Base-by-base conservation (phyloP, 2,888 invertebrate species). In the Cryptocephalus primarius region DNA sequence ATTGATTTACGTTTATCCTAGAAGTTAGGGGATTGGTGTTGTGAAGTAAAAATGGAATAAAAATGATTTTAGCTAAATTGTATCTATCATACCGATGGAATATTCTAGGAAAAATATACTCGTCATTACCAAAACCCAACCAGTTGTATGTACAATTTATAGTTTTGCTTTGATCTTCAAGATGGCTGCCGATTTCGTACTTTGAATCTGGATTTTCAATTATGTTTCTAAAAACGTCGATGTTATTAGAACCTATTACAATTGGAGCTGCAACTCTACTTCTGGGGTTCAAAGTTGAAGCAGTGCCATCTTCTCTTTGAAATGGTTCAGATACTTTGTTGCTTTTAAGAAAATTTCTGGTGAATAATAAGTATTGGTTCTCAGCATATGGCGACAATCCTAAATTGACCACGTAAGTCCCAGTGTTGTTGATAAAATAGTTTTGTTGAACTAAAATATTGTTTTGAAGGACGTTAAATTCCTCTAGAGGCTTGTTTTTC, bases 141-240 rank as follows among this genome's bases (percentile, higher is more conserved):
- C 93, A 97, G 65, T 99, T 99, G 64, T 80, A 88, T 0, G 91
- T 87, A 56, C 93, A 95, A 65, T 95, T 90, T n/a, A 99, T 84
- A 12, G 80, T 74, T 72, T 89, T 86, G 61, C 94, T 93, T 65
- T 95, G 96, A 65, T 96, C 94, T 61, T 87, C 85, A 12, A 96
- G 75, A 61, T 97, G 96, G 0, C 95, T 94, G 0, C 94, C 94
- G 41, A 99, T 84, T 73, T 99, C 97, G 65, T 93, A 95, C 45
- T 81, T 79, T 0, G 96, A 93, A 52, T 85, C 83, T 1, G 85
- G 85, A 70, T 99, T 97, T 48, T 88, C 83, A 36, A 97, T 80
- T 49, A 92, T 89, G 68, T 99, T 99, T 48, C 96, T 77, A 59
- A 79, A 90, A 2, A 97, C 78, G 40, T 83, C 79, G 1, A 95